Evolutionary conservation across 2,797 vertebrate genomes (phyloP), one percentile per base, ranked within the genome.

Genomic region (Coluber constrictor): DNA sequence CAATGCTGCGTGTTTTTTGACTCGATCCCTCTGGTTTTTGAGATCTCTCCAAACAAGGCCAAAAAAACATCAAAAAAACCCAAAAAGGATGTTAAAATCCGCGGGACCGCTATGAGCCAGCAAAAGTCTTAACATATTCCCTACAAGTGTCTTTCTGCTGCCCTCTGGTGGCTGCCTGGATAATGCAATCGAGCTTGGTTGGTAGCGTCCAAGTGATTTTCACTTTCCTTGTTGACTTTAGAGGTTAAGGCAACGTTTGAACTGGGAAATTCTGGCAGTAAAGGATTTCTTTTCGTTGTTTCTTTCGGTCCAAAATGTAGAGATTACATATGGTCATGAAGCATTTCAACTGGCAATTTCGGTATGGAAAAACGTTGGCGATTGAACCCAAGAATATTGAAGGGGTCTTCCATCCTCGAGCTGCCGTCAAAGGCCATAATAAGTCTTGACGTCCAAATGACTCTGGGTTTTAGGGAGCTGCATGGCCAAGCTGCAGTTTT

Each of bases 401-500:
- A 25, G 79, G 56, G 60, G 70, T 47, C 0, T 12, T 1, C 74
- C 92, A 92, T 88, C 90, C 7, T 18, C 0, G 43, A 57, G 15
- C 23, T 55, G 92, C 94, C 4, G 63, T 20, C 91, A 79, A 87
- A 92, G 0, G 29, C 6, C 27, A 0, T 90, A 0, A 91, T 56
- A 90, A 90, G 16, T 86, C 29, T 0, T 89, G 90, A 5, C 43
- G 0, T 0, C 88, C 94, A 12, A 12, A 18, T 70, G 92, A 66
- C 70, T 93, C 94, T 83, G 94, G 3, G 74, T 51, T 94, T 88
- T 32, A 59, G n/a, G 0, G 25, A 29, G 4, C 63, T 87, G 10
- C 3, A 3, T 3, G 2, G 11, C 90, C 51, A 0, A 4, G 3
- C 29, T 63, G 83, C 70, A 3, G 5, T 11, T 89, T 83, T 12